Base-by-base conservation (phyloP, 23 tunicate species). In the Trididemnum clinides region DNA sequence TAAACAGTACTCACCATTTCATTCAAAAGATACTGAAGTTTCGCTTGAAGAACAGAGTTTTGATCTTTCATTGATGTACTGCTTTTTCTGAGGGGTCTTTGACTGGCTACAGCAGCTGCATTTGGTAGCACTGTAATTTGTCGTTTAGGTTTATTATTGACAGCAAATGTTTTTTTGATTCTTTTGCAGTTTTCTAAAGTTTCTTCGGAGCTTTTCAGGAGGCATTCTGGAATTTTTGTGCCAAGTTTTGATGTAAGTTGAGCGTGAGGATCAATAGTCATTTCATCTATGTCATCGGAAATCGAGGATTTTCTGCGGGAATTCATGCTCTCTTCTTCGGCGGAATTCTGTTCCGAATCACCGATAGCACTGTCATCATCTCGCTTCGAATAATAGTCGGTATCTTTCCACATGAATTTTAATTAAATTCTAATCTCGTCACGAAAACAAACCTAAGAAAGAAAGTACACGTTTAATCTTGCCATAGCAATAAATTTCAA, bases 331-430 rank as follows among this genome's bases (percentile, higher is more conserved):
- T 87, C 91, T 66, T 87, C 91, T 22, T 73, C 91, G 51, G 91
- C 85, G 27, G 91, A 87, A 70, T 87, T 59, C 26, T 71, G 57
- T 44, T 57, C 85, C 22, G 91, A 87, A 34, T 87, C 91, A 29
- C 91, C 91, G 59, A 87, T 87, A 0, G 91, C 91, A 39, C 91
- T 87, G 58, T 87, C 91, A 81, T 87, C 78, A 38, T 87, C 91
- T 22, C 78, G 82, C 57, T 84, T 84, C 26, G 80, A 71, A 50
- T 31, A 50, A 37, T 57, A 85, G 1, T 74, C 82, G 64, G 59
- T 37, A 25, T 85, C 89, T 62, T 85, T 85, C 89, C 82, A 85
- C 89, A 85, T 85, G 80, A 37, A 19, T 36, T 66, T 66, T 21
- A 66, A 66, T 66, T 66, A 66, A 66, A 66, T 29, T 31, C 37